phyloP scores from a whole-genome alignment of 2,888 invertebrate species.

The Leucania comma region DNA sequence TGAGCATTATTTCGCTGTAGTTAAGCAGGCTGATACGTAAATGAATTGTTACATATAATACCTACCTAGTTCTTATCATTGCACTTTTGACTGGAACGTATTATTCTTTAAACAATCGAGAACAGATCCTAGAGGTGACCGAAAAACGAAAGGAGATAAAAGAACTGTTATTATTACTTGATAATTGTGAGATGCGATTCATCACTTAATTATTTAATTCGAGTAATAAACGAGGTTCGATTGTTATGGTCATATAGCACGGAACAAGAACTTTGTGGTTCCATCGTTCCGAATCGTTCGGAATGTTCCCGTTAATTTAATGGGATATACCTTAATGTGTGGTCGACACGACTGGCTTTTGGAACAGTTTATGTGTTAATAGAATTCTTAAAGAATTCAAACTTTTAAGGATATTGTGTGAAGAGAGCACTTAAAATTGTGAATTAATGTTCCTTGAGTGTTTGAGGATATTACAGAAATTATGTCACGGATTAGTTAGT shows the following conservation, averaged over 20 bases:
- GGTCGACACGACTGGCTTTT: slow-evolving; percentile 82
- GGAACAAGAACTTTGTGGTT: slow-evolving; percentile 73
- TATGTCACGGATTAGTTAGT: slow-evolving; percentile 30
- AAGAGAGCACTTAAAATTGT: slow-evolving; percentile 34
- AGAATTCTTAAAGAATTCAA: slow-evolving; percentile 53
- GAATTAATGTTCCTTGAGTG: slow-evolving; percentile 34
- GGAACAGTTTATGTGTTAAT: slow-evolving; percentile 65
- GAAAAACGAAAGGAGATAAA: slow-evolving; percentile 45
- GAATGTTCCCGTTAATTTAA: slow-evolving; percentile 83
- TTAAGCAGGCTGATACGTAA: slow-evolving; percentile 71
- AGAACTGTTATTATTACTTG: slow-evolving; percentile 61
- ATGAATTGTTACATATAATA: slow-evolving; percentile 71
- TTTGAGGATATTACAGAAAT: slow-evolving; percentile 24
- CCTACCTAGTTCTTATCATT: slow-evolving; percentile 71
- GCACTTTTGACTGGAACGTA: slow-evolving; percentile 33
- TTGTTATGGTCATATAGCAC: slow-evolving; percentile 83
- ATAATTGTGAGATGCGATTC: slow-evolving; percentile 72
- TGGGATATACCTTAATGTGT: slow-evolving; percentile 82
- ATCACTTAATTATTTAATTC: slow-evolving; percentile 77
- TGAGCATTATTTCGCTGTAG: slow-evolving; percentile 73
- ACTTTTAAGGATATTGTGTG: slow-evolving; percentile 55
- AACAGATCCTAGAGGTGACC: slow-evolving; percentile 60
- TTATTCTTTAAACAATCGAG: slow-evolving; percentile 60
- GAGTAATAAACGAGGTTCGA: slow-evolving; percentile 77
- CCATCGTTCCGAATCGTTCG: slow-evolving; percentile 71